Conservation (phyloP, 2,797 vertebrate genomes). For the Gastrophryne carolinensis region DNA sequence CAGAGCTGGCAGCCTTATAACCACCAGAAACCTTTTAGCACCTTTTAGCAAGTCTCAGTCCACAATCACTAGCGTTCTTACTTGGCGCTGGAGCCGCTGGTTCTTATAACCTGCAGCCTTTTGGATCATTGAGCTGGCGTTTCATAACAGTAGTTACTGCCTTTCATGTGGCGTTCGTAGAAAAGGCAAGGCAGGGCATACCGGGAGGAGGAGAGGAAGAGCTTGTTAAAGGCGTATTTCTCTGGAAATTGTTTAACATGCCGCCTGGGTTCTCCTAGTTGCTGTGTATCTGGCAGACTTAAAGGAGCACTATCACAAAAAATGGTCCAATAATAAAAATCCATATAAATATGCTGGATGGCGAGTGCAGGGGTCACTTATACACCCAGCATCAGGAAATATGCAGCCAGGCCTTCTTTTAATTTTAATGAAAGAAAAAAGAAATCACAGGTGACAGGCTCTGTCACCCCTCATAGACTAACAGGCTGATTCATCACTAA, state of each 20-base stretch:
- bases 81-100: slow-evolving; percentile 36
- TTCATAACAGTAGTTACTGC: slow-evolving; percentile 51
- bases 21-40: not conserved
- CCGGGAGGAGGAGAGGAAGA: slow-evolving; percentile 23
- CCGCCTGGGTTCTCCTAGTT: not conserved
- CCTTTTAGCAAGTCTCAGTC: slow-evolving; percentile 5
- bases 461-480: no score
- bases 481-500: no score
- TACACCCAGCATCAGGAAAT: no score
- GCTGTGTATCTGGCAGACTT: no score
- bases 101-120: slow-evolving; percentile 52
- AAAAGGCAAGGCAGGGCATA: slow-evolving; percentile 28
- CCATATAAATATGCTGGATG: no score
- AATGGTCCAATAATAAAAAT: no score
- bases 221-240: slow-evolving; percentile 35
- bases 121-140: slow-evolving; percentile 47
- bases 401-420: no score
- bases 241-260: not conserved
- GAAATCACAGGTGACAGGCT: no score
- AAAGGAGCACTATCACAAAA: no score
- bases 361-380: no score
- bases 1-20: not conserved
- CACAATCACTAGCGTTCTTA: slow-evolving; percentile 12
- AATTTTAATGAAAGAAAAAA: no score
- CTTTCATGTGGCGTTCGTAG: slow-evolving; percentile 47